Base-by-base conservation (phyloP, 2,797 vertebrate species). In the Peromyscus nudipes region DNA sequence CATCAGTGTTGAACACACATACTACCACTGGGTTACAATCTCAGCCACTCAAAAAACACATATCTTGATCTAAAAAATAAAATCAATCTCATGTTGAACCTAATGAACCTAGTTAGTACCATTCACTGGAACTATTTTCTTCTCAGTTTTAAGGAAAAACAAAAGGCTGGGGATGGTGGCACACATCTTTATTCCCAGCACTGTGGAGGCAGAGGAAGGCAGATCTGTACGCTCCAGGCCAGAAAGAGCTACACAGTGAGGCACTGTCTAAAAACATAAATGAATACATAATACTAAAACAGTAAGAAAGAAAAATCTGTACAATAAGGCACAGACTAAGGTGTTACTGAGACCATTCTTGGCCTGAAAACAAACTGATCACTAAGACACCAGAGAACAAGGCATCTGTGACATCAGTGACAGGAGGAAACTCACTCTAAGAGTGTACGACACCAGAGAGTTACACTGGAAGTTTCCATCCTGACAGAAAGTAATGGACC, bases 51-150 rank as follows among this genome's bases (percentile, higher is more conserved):
- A 88, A 76, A 76, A 88, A 83, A 91, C 37, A 65, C 0, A 0
- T 29, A 92, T 49, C 93, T 83, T 97, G 46, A 89, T 52, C 64
- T 60, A 89, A 92, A 93, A 93, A 13, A 81, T 52, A n/a, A n/a
- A 97, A 90, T 62, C 96, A 81, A 57, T 80, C 21, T 80, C 31
- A 29, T 71, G 67, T 14, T 52, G 31, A 52, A 69, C 29, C 83
- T 89, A 69, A 87, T 7, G 17, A 92, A 73, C 23, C 29, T 29
- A 83, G 21, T 9, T 29, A 88, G 23, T 57, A 75, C 9, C 37
- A 29, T 75, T 82, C 55, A 64, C 0, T 82, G n/a, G 29, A 64
- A 81, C 1, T 34, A 49, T 49, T 69, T 49, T 69, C 89, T 46
- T 84, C 52, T 52, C 43, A 49, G 25, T 14, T 14, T 67, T 49